Evolutionary conservation across 2,797 vertebrate genomes (phyloP).

Genomic region (Sciaenops ocellatus): DNA sequence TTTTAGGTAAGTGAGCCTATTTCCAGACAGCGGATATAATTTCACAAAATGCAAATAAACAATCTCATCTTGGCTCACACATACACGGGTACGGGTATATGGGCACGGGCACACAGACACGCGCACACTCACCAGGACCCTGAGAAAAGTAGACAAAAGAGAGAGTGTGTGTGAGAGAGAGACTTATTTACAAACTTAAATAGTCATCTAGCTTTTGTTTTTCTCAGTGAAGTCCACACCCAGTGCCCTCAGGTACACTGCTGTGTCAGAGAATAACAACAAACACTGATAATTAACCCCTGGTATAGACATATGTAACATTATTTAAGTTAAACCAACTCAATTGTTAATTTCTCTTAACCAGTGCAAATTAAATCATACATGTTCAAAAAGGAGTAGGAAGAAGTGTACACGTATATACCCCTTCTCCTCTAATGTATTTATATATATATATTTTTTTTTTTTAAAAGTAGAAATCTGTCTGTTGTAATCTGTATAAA

Average conservation of each 20-base stretch:
- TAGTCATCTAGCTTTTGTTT: constrained; percentile 42
- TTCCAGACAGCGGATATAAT: constrained; percentile 26
- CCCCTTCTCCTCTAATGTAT: too few relatives aligned
- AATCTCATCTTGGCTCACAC: background rate
- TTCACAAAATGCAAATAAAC: constrained; percentile 11
- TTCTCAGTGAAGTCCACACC: background rate
- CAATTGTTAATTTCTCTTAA: too few relatives aligned
- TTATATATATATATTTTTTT: too few relatives aligned
- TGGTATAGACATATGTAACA: too few relatives aligned
- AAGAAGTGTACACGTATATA: too few relatives aligned
- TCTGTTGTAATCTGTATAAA: background rate
- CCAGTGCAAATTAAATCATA: too few relatives aligned
- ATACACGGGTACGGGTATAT: background rate
- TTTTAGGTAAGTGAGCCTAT: constrained; percentile 23
- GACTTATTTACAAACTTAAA: constrained; percentile 72
- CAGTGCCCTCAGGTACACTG: too few relatives aligned
- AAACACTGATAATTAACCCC: too few relatives aligned
- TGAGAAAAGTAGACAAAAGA: background rate
- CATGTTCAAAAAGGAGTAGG: too few relatives aligned
- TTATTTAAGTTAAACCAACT: too few relatives aligned
- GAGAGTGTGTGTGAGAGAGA: background rate
- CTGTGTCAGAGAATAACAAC: too few relatives aligned
- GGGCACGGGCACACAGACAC: background rate
- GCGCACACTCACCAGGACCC: background rate
- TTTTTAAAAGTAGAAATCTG: too few relatives aligned